Evolutionary conservation across 2,888 invertebrate species (phyloP), one percentile per base, ranked within the genome.

Genomic region (Phyto melanocephala): DNA sequence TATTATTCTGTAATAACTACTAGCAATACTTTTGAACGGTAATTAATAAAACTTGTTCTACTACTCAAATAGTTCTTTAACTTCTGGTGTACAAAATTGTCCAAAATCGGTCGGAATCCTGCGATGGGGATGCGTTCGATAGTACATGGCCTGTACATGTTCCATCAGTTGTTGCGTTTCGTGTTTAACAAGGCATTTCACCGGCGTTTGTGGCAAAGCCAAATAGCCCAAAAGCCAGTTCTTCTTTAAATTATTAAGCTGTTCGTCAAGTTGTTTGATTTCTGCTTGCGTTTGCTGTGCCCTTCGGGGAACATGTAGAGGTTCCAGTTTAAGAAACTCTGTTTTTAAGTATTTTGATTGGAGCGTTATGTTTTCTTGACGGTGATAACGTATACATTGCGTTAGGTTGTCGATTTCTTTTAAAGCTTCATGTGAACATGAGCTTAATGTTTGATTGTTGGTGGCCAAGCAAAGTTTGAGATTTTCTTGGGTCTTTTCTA

Each of bases 401-500:
- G 87, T 86, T 33, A 89, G 79, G 37, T 85, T 58, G 17, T 86
- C 86, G 52, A 89, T 84, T 67, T 89, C 88, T 3, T 83, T 85
- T 45, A 86, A 74, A 56, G 84, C 85, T 54, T 85, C 87, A n/a
- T 86, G 85, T 3, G 88, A 86, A 10, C 85, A 85, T 28, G 85
- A 87, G 13, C 70, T 87, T 11, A 78, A 85, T 93, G 87, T 86
- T 56, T 87, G 86, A 3, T 77, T 86, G 37, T 86, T 91, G 22
- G 63, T 85, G 56, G 86, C 86, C 88, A 97, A 97, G 40, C 98
- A 92, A 86, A 96, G 96, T 86, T 98, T 97, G 81, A 97, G 94
- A 80, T 98, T 92, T 80, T 96, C 96, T 10, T 96, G 95, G 37
- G 96, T 94, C 89, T 97, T 94, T 91, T 99, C 98, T 84, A 98